Percentiles rank a stretch among this genome's conserved stretches.
phyloP scores from a whole-genome alignment of 2,113 vertebrate genomes.

The Passer montanus region DNA sequence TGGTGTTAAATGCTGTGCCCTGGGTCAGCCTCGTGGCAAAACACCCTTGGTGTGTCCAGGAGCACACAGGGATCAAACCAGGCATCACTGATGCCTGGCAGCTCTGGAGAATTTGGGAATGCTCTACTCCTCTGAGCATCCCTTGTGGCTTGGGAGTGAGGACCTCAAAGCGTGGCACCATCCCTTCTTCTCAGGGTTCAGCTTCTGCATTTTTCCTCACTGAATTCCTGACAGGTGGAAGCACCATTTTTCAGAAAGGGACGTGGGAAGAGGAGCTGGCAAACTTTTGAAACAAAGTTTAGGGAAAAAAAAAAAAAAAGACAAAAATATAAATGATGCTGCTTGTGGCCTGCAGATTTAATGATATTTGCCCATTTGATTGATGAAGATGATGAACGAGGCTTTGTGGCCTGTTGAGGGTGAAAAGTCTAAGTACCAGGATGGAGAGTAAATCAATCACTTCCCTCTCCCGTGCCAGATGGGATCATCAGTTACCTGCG shows the following conservation, averaged over 20 bases:
- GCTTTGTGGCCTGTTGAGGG: slow-evolving; percentile 54
- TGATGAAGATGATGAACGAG: slow-evolving; percentile 65
- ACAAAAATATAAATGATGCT: slow-evolving; percentile 30
- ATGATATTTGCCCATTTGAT: slow-evolving; percentile 74
- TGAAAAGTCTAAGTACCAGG: slow-evolving; percentile 66
- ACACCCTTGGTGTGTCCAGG: not conserved
- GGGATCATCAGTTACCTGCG: slow-evolving; percentile 74
- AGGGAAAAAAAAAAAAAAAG: not conserved
- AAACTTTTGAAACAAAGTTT: not conserved
- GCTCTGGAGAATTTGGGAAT: not conserved
- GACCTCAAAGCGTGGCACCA: not conserved
- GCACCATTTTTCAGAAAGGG: not conserved
- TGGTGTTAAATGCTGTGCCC: not conserved
- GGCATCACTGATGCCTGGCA: not conserved
- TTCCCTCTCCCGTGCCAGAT: slow-evolving; percentile 39
- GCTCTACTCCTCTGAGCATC: not conserved
- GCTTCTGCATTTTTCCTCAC: not conserved
- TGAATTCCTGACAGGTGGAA: not conserved
- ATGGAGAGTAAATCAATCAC: slow-evolving; percentile 75
- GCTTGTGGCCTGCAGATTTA: slow-evolving; percentile 30
- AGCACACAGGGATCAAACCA: not conserved
- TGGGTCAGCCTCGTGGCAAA: not conserved
- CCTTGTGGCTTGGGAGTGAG: not conserved
- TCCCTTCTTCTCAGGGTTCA: not conserved
- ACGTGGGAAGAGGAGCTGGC: not conserved